These are phyloP conservation scores for Drosophila quasianomalipes DNA, from an alignment of 2,888 invertebrate species.

Conservation along the genomic window DNA sequence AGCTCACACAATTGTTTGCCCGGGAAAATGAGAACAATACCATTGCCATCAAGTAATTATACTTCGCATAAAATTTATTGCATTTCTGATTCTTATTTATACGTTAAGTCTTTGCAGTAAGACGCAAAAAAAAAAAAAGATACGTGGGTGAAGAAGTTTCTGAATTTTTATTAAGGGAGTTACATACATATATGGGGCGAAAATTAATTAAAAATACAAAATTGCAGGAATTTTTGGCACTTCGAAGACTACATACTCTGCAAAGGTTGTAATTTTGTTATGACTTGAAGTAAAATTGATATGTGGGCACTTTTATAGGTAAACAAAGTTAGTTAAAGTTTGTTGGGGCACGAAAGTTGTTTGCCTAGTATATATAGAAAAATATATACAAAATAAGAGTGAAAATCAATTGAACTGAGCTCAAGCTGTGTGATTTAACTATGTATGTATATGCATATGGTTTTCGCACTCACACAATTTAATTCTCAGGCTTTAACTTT, in stretches of 20 bases:
- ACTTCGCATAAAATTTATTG: conserved; percentile 81
- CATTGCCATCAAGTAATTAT: conserved; percentile 82
- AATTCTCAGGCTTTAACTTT: conserved; percentile 25
- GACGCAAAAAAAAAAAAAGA: conserved; percentile 9
- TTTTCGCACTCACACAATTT: conserved; percentile 43
- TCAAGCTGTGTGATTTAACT: background rate
- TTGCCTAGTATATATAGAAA: background rate
- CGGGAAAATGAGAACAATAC: conserved; percentile 42
- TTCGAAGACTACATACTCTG: background rate
- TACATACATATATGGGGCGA: conserved; percentile 23
- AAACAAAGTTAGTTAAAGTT: background rate
- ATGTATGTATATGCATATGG: background rate
- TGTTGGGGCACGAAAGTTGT: fast-evolving
- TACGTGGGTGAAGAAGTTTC: conserved; percentile 11
- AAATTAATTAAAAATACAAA: conserved; percentile 76
- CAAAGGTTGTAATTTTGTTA: background rate
- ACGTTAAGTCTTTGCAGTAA: conserved; percentile 50
- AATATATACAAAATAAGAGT: background rate
- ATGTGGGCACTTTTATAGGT: background rate
- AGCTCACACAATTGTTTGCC: conserved; percentile 18
- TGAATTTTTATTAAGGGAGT: conserved; percentile 13
- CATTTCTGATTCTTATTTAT: conserved; percentile 80
- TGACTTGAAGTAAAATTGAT: background rate
- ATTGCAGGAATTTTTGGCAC: background rate
- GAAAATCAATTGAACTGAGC: background rate